Evolutionary conservation across 2,888 invertebrate genomes (phyloP).

Genomic region (Rhaphigaster nebulosa): DNA sequence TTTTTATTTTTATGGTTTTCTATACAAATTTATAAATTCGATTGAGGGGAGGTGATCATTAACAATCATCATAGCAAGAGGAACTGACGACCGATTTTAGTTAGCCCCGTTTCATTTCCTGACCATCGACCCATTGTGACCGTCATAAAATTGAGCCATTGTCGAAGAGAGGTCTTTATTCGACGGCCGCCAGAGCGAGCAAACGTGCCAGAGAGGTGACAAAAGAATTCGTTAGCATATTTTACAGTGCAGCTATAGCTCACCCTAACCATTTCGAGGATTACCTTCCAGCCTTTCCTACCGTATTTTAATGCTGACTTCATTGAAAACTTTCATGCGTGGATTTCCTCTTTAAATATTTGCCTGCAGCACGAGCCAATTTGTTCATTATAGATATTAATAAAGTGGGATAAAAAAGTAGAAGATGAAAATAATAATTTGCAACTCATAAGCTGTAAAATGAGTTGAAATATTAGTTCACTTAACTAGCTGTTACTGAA

Average conservation of each 20-base stretch:
- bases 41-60: too few relatives aligned
- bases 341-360: neutral
- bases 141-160: neutral
- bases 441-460: neutral
- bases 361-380: neutral
- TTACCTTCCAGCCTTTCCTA: neutral
- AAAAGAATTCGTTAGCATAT: slow-evolving; percentile 35
- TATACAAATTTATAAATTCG: too few relatives aligned
- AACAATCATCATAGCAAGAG: neutral
- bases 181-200: neutral
- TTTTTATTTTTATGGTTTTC: too few relatives aligned
- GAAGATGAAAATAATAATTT: too few relatives aligned
- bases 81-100: neutral
- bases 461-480: neutral
- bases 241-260: neutral
- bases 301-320: neutral
- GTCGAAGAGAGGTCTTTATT: neutral
- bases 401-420: too few relatives aligned
- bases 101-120: neutral
- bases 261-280: neutral
- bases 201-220: neutral
- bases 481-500: neutral
- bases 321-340: neutral
- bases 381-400: too few relatives aligned
- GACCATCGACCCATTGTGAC: neutral